A percentile compares a stretch with the other conserved stretches of the same genome.
Conservation (phyloP, 2,113 vertebrate genomes). For the Chaetura pelagica region DNA sequence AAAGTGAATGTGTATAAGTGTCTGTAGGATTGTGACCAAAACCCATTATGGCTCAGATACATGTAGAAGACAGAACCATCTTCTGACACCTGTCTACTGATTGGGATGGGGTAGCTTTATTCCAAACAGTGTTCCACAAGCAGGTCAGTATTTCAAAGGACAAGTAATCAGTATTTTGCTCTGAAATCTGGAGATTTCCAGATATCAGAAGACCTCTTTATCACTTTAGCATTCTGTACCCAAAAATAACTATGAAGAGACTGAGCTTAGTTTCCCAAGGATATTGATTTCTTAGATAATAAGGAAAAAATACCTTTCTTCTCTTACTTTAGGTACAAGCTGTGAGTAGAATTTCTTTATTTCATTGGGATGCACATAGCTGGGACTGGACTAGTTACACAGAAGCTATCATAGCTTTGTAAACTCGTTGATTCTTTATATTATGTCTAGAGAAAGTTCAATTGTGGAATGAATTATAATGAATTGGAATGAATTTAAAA, state of each 20-base stretch:
- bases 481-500: not conserved
- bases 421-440: not conserved
- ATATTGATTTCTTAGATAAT: slow-evolving; percentile 1
- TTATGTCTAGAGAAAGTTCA: not conserved
- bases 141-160: not conserved
- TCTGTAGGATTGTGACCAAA: not conserved
- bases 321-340: not conserved
- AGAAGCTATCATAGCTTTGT: not conserved
- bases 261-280: not conserved
- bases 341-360: not conserved
- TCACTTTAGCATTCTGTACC: not conserved
- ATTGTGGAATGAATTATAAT: not conserved
- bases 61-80: not conserved
- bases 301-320: not conserved
- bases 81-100: not conserved
- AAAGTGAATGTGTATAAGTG: not conserved
- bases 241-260: not conserved
- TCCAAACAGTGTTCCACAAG: not conserved
- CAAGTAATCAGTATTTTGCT: not conserved
- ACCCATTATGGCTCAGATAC: not conserved
- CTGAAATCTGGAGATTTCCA: not conserved
- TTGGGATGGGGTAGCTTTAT: not conserved
- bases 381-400: not conserved
- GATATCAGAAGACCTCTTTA: not conserved
- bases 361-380: not conserved